These are phyloP conservation scores for Natator depressus DNA, from an alignment of 2,113 vertebrate species.

Conservation along the genomic window DNA sequence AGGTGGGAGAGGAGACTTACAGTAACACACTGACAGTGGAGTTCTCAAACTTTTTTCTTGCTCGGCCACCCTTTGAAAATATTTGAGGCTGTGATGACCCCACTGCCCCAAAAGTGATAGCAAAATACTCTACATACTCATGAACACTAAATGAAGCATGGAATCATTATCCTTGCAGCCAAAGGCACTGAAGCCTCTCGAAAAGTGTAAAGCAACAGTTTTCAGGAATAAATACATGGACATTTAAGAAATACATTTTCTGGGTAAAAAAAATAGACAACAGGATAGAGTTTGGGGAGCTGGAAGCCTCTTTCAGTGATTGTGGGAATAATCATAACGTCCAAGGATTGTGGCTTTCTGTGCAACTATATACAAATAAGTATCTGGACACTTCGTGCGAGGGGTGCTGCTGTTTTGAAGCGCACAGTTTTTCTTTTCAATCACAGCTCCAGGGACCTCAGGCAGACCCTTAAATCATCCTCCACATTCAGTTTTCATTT, in stretches of 20 bases:
- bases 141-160: background rate
- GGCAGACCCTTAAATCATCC: background rate
- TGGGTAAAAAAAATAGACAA: background rate
- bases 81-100: background rate
- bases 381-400: background rate
- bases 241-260: background rate
- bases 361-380: background rate
- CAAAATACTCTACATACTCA: background rate
- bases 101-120: background rate
- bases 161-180: background rate
- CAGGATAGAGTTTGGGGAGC: background rate
- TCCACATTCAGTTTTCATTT: background rate
- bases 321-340: background rate
- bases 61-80: background rate
- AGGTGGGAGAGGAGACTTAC: background rate
- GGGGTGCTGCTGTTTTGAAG: background rate
- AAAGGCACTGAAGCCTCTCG: background rate
- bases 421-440: background rate
- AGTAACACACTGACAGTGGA: background rate
- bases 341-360: background rate
- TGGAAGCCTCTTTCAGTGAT: background rate
- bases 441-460: background rate
- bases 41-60: background rate
- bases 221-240: background rate
- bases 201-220: background rate